These are phyloP conservation scores for Danio choprae DNA, from an alignment of 2,797 vertebrate genomes.

Conservation along the genomic window DNA sequence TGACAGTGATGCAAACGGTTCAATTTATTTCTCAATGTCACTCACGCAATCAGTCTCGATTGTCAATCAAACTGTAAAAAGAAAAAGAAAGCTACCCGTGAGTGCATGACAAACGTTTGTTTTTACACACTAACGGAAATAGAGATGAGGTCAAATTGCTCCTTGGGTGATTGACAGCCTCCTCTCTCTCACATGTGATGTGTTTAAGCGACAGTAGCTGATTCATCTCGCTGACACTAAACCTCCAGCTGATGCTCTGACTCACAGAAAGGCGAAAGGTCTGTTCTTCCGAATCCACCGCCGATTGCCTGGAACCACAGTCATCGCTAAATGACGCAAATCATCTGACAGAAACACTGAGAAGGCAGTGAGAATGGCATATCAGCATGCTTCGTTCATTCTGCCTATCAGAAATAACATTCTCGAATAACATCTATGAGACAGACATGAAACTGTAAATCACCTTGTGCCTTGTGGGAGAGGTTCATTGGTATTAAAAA, in stretches of 20 bases:
- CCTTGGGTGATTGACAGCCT: constrained; percentile 30
- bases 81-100: background rate
- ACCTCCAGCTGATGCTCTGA: constrained; percentile 42
- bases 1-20: constrained; percentile 19
- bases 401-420: constrained; percentile 41
- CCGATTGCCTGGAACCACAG: constrained; percentile 44
- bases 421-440: constrained; percentile 43
- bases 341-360: constrained; percentile 40
- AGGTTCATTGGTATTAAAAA: constrained; percentile 13
- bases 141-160: constrained; percentile 31
- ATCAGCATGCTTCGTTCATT: constrained; percentile 28
- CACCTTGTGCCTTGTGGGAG: background rate
- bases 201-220: constrained; percentile 26
- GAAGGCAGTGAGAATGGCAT: constrained; percentile 7
- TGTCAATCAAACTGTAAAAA: constrained; percentile 33
- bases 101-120: constrained; percentile 27
- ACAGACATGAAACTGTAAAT: constrained; percentile 18
- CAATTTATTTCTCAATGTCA: constrained; percentile 40
- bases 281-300: constrained; percentile 40
- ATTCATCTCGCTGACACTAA: constrained; percentile 43
- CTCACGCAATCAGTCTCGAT: background rate
- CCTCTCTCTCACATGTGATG: constrained; percentile 27
- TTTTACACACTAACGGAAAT: constrained; percentile 26
- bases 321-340: constrained; percentile 46
- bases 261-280: constrained; percentile 49